A percentile compares a stretch with the other conserved stretches of the same genome.
Evolutionary conservation across 2,888 invertebrate species (phyloP).

Genomic region (Heliconius hortense): DNA sequence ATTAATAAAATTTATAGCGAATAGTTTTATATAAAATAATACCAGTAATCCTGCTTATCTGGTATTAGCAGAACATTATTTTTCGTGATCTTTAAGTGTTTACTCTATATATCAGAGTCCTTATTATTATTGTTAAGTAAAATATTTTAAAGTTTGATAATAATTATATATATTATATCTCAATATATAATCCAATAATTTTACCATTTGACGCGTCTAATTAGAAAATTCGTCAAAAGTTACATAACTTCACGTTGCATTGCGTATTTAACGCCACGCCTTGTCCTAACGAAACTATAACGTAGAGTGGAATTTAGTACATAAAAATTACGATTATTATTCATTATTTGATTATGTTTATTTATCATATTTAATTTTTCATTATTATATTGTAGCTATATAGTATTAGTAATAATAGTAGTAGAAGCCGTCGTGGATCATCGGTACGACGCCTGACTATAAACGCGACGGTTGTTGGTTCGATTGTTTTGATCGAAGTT

Average conservation of each 20-base stretch:
- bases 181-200: neutral
- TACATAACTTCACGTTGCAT: neutral
- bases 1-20: too few species aligned
- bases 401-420: too few species aligned
- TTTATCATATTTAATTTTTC: neutral
- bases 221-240: neutral
- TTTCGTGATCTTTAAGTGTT: neutral
- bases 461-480: too few species aligned
- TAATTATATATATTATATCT: neutral
- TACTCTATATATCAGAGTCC: neutral
- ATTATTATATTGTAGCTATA: neutral
- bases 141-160: neutral
- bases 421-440: too few species aligned
- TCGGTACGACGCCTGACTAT: too few species aligned
- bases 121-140: neutral
- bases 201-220: neutral
- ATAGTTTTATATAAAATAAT: too few species aligned
- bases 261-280: slow-evolving; percentile 7
- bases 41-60: too few species aligned
- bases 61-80: neutral
- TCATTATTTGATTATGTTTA: neutral
- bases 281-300: neutral
- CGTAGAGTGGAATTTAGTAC: neutral
- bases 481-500: too few species aligned
- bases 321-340: neutral